phyloP scores from a whole-genome alignment of 2,888 invertebrate species.

The Ceraclea dissimilis region DNA sequence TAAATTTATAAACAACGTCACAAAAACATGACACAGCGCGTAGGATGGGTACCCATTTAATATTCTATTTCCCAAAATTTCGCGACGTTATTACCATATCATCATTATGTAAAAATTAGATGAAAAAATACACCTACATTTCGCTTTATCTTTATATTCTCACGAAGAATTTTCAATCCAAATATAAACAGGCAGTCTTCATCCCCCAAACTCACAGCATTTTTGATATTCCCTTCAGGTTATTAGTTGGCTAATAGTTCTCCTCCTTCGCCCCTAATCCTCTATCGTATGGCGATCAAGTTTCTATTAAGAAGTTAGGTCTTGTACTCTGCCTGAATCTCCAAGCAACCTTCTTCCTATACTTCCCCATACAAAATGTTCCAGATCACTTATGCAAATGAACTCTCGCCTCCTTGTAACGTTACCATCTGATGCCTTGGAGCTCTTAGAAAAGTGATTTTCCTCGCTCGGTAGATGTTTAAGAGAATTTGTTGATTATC shows the following conservation, averaged over 20 bases:
- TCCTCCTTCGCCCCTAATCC: neutral
- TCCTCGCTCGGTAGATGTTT: neutral
- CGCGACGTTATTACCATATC: too few species aligned
- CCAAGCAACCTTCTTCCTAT: neutral
- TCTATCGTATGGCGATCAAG: conserved; percentile 13
- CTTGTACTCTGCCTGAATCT: neutral
- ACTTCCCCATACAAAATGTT: conserved; percentile 14
- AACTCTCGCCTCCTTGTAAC: conserved; percentile 10
- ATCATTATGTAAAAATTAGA: too few species aligned
- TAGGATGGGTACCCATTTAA: too few species aligned
- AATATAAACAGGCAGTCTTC: too few species aligned
- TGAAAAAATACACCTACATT: too few species aligned
- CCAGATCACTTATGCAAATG: conserved; percentile 23
- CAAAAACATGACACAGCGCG: too few species aligned
- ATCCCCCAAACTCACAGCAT: too few species aligned
- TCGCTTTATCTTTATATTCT: too few species aligned
- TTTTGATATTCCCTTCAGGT: neutral
- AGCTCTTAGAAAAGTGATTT: neutral
- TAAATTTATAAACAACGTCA: too few species aligned
- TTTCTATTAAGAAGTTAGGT: conserved; percentile 9
- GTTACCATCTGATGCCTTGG: conserved; percentile 11
- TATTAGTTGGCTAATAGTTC: conserved; percentile 5
- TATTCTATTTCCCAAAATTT: too few species aligned
- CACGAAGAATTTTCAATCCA: too few species aligned
- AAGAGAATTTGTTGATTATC: neutral